Conservation (phyloP, 2,888 invertebrate genomes). For the Polylopha cassiicola region DNA sequence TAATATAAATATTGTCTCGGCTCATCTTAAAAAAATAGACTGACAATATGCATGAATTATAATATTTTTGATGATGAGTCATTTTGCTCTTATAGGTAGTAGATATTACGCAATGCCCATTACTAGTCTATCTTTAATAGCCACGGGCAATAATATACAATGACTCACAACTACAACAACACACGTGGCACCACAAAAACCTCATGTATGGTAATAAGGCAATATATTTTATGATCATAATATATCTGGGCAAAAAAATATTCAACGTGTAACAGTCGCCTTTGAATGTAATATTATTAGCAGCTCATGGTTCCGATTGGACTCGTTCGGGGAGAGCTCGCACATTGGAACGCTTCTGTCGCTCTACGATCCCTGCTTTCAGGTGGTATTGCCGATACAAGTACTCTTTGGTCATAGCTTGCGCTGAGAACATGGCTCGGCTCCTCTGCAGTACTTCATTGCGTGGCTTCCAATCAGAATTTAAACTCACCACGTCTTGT, state of each 20-base stretch:
- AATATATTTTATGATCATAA: conserved; percentile 14
- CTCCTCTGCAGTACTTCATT: conserved; percentile 54
- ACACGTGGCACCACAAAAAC: conserved; percentile 36
- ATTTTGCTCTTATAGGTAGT: conserved; percentile 38
- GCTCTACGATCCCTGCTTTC: conserved; percentile 54
- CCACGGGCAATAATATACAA: conserved; percentile 45
- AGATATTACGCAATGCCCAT: conserved; percentile 60
- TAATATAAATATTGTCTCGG: conserved; percentile 3
- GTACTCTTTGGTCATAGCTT: conserved; percentile 73
- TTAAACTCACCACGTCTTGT: conserved; percentile 33
- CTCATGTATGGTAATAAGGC: conserved; percentile 18
- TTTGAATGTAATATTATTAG: no score
- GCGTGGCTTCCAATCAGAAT: conserved; percentile 57
- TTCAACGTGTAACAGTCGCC: no score
- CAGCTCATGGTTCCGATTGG: no score
- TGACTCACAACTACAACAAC: conserved; percentile 48
- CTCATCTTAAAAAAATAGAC: conserved; percentile 10
- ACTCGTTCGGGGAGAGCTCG: no score
- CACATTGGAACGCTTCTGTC: conserved; percentile 53
- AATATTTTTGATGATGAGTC: conserved; percentile 66
- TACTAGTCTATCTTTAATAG: conserved; percentile 61
- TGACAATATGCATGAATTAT: conserved; percentile 30
- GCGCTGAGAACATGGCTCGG: conserved; percentile 66
- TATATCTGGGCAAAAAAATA: conserved; percentile 13
- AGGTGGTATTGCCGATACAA: conserved; percentile 68